Base-by-base conservation (phyloP, 2,888 invertebrate species). In the Fragum whitleyi region DNA sequence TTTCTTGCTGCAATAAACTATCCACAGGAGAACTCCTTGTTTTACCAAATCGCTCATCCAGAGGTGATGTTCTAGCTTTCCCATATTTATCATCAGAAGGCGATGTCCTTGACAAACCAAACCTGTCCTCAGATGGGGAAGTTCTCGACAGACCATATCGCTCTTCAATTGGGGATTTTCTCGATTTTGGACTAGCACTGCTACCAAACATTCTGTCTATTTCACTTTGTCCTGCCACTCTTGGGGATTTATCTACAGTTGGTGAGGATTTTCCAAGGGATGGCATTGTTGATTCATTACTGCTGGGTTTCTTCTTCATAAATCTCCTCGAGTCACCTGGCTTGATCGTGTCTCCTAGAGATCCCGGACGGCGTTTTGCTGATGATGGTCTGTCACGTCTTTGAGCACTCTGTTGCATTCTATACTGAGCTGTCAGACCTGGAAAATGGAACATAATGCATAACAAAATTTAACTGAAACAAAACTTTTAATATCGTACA, bases 321-420 rank as follows among this genome's bases (percentile, higher is more conserved):
- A 83, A 88, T 65, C 83, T 82, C 51, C 76, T 83, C 1, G 85
- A 83, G 51, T 85, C 83, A 21, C 74, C 76, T 2, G 86, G 77
- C 36, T 80, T 62, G 14, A 88, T 21, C 26, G 88, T 88, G 42
- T 87, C 87, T 16, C 84, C 87, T 36, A 86, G 67, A 19, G 80
- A 83, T 23, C 79, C 70, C 14, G 74, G 69, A 42, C 89, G 74
- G 6, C 87, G 82, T 74, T 87, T 90, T 1, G 89, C 88, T 28
- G 89, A 88, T 9, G 81, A 75, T 11, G 90, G 90, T 36, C 90
- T 79, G 47, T 86, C 81, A 28, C 73, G 62, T 51, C 85, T 70
- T n/a, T 71, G 77, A 21, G 61, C 28, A 28, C 42, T 81, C 11
- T 69, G 75, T 16, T 67, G 62, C 28, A 36, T 81, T 61, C 78